Conservation (phyloP, 2,113 vertebrate genomes). For the Notothenia coriiceps region DNA sequence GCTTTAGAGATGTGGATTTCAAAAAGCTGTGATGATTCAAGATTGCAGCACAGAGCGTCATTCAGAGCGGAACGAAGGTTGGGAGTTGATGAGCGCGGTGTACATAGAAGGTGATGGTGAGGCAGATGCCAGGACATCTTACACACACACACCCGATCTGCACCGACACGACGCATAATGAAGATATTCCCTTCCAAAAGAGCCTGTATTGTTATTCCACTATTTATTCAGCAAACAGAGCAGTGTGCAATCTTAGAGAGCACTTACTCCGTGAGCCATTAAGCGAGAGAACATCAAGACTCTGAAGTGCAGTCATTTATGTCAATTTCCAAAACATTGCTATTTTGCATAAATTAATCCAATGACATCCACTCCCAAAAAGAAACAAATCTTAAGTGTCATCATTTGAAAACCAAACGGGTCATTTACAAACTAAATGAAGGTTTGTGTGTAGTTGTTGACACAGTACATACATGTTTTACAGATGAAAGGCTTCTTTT, state of each 20-base stretch:
- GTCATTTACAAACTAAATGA: not conserved
- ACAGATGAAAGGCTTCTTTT: not conserved
- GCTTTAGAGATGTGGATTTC: constrained; percentile 36
- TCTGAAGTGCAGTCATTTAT: not conserved
- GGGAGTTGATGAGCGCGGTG: constrained; percentile 18
- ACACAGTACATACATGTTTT: not conserved
- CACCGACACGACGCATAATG: not conserved
- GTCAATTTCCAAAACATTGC: not conserved
- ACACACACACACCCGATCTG: constrained; percentile 15
- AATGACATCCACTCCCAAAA: not conserved
- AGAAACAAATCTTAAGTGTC: not conserved
- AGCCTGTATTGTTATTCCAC: constrained; percentile 21
- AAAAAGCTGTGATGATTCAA: constrained; percentile 28
- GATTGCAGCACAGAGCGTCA: constrained; percentile 14
- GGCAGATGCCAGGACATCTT: constrained; percentile 40
- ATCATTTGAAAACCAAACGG: not conserved
- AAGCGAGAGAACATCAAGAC: constrained; percentile 2
- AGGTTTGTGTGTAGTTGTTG: not conserved
- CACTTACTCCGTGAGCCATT: constrained; percentile 13
- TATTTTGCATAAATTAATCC: not conserved
- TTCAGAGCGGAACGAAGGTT: constrained; percentile 11
- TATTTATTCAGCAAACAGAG: constrained; percentile 20
- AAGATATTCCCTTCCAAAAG: constrained; percentile 30
- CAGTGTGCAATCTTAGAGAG: constrained; percentile 6
- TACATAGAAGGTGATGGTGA: constrained; percentile 25